A percentile compares a stretch with the other conserved stretches of the same genome.
Evolutionary conservation across 2,888 invertebrate genomes (phyloP).

Genomic region (Cosmopolites sordidus): DNA sequence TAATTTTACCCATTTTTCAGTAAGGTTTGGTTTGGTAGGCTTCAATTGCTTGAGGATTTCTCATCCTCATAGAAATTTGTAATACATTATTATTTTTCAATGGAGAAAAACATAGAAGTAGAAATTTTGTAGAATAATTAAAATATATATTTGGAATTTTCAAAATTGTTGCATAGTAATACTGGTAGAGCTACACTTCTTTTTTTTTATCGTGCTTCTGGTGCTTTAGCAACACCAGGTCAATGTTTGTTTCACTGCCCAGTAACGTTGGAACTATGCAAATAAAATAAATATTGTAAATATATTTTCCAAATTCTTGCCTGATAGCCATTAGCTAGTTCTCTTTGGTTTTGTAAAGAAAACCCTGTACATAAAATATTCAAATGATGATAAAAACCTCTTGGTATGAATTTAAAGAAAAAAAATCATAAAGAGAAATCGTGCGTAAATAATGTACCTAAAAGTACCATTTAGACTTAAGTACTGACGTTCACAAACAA

Average conservation of each 20-base stretch:
- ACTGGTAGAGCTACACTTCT: background rate
- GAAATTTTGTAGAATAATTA: background rate
- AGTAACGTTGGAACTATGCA: background rate
- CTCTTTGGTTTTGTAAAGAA: slow-evolving; percentile 22
- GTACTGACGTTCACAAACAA: no score
- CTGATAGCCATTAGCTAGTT: slow-evolving; percentile 36
- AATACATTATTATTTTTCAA: no score
- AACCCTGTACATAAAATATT: slow-evolving; percentile 32
- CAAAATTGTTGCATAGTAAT: background rate
- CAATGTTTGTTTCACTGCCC: background rate
- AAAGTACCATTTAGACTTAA: slow-evolving; percentile 37
- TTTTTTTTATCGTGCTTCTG: no score
- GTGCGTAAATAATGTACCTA: slow-evolving; percentile 42
- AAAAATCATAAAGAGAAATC: slow-evolving; percentile 27
- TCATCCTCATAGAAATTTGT: no score
- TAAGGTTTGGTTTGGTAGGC: no score
- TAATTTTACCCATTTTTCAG: no score
- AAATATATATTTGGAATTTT: background rate
- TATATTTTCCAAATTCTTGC: slow-evolving; percentile 39
- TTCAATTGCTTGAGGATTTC: no score
- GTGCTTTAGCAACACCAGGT: background rate
- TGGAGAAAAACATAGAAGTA: background rate
- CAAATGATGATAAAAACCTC: slow-evolving; percentile 38
- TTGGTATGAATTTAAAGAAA: slow-evolving; percentile 44
- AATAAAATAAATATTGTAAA: background rate